phyloP scores from a whole-genome alignment of 2,113 vertebrate genomes.

The Elgaria multicarinata region DNA sequence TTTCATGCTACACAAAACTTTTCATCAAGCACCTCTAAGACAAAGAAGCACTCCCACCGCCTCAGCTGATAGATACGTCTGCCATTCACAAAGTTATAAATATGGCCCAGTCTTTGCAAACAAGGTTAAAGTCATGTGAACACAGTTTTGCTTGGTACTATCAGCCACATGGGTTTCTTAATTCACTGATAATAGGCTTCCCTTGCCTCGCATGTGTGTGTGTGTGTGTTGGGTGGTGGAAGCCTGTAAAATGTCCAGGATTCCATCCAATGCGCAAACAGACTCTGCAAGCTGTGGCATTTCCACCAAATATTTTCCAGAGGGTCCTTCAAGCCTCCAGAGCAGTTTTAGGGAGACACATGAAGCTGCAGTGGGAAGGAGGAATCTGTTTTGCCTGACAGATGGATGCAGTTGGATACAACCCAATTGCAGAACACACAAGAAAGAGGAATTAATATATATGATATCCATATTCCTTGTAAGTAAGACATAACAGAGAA shows the following conservation, averaged over 20 bases:
- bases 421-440: constrained; percentile 1
- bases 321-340: neutral
- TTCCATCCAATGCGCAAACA: neutral
- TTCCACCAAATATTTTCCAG: neutral
- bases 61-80: neutral
- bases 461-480: neutral
- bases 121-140: constrained; percentile 26
- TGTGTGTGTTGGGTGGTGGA: no score
- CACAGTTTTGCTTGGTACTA: constrained; percentile 7
- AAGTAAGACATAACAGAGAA: constrained; percentile 17
- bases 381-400: neutral
- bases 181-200: constrained; percentile 32
- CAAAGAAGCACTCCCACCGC: neutral
- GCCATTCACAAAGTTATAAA: constrained; percentile 23
- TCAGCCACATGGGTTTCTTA: constrained; percentile 15
- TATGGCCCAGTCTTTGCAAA: constrained; percentile 45
- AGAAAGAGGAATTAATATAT: constrained; percentile 35
- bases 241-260: constrained; percentile 6
- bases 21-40: constrained; percentile 2
- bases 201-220: neutral
- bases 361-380: neutral
- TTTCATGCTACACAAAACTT: neutral
- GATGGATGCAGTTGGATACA: neutral
- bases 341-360: neutral
- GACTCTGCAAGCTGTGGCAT: neutral